Conservation (phyloP, 2,113 vertebrate species). For the Grammomys surdaster region DNA sequence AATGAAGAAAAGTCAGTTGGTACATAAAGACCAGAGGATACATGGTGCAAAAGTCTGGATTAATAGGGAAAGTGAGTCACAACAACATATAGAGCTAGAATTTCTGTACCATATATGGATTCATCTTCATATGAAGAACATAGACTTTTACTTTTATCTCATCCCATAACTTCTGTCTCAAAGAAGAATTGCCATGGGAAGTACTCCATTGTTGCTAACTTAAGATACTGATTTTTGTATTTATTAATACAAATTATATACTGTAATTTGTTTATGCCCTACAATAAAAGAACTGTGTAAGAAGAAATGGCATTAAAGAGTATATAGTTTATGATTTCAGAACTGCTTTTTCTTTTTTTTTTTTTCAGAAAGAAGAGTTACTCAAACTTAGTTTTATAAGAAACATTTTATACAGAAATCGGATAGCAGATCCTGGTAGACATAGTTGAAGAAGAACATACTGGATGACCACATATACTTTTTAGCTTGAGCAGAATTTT, state of each 20-base stretch:
- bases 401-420: background rate
- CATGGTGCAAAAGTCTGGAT: background rate
- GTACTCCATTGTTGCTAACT: background rate
- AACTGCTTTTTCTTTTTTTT: background rate
- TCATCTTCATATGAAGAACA: background rate
- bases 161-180: background rate
- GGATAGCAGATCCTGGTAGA: background rate
- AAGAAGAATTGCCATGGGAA: background rate
- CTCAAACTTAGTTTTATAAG: background rate
- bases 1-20: background rate
- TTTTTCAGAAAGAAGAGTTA: background rate
- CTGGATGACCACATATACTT: rapidly evolving
- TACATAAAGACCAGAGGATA: background rate
- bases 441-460: background rate
- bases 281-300: background rate
- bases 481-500: background rate
- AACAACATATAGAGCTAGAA: background rate
- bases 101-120: background rate
- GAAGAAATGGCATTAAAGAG: background rate
- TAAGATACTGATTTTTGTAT: background rate
- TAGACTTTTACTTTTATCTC: background rate
- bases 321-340: background rate
- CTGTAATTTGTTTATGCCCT: background rate
- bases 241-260: background rate
- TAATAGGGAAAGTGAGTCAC: background rate